Conservation (phyloP, 35 echinoderm and acorn worm genomes). For the Stichopus chloronotus region DNA sequence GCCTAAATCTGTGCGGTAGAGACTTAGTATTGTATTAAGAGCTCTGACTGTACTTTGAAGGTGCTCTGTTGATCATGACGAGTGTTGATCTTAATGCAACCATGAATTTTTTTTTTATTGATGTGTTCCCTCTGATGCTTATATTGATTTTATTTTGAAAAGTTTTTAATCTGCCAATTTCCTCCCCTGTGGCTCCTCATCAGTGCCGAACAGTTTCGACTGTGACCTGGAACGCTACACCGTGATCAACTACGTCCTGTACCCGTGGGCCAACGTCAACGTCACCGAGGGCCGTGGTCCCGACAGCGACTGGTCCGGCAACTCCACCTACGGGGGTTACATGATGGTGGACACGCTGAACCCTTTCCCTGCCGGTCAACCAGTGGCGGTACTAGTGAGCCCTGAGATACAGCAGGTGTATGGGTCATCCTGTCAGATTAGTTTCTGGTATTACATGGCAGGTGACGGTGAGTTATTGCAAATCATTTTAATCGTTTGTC, state of each 20-base stretch:
- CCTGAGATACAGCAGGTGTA: constrained; percentile 45
- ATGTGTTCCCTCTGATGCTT: no score
- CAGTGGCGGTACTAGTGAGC: constrained; percentile 39
- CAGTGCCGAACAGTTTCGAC: constrained; percentile 53
- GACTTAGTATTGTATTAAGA: no score
- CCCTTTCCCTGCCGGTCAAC: not conserved
- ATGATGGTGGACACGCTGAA: constrained; percentile 62
- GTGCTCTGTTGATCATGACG: no score
- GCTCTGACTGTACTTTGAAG: no score
- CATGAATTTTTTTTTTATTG: no score
- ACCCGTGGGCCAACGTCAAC: constrained; percentile 1
- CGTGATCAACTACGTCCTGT: not conserved
- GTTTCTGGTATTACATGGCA: constrained; percentile 72
- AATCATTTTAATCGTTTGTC: not conserved
- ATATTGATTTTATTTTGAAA: no score
- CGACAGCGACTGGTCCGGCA: not conserved
- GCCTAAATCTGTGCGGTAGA: no score
- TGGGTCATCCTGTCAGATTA: constrained; percentile 40
- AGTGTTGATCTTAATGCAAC: no score
- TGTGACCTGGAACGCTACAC: constrained; percentile 19
- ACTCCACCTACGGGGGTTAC: constrained; percentile 14
- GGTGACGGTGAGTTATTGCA: constrained; percentile 53
- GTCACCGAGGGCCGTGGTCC: constrained; percentile 10
- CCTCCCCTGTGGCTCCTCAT: no score
- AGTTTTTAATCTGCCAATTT: no score